These are phyloP conservation scores for Siphamia tubifer DNA, from an alignment of 2,113 vertebrate species.

Conservation along the genomic window DNA sequence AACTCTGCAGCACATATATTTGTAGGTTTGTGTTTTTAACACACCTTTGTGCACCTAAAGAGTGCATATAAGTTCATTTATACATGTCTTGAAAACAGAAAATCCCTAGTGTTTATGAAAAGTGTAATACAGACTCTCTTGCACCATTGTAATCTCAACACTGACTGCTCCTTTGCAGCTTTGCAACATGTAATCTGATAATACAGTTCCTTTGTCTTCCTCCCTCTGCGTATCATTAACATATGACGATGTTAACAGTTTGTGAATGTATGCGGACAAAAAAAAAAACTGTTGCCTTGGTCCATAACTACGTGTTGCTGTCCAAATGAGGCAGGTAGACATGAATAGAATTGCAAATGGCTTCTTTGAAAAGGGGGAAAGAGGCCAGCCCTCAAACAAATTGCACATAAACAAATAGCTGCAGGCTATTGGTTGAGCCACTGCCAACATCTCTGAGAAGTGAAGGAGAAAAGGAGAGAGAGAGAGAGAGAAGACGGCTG, in stretches of 20 bases:
- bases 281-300: constrained; percentile 17
- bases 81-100: too few relatives aligned
- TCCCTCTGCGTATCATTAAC: constrained; percentile 20
- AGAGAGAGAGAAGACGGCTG: constrained; percentile 18
- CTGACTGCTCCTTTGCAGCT: background rate
- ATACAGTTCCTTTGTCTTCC: background rate
- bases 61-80: background rate
- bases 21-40: background rate
- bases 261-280: constrained; percentile 12
- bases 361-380: constrained; percentile 50
- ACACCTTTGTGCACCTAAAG: background rate
- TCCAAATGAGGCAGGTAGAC: constrained; percentile 56
- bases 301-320: constrained; percentile 21
- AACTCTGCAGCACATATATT: constrained; percentile 28
- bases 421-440: constrained; percentile 37
- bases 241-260: constrained; percentile 21
- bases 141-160: background rate
- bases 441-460: constrained; percentile 45
- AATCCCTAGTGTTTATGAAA: background rate
- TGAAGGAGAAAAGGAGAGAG: constrained; percentile 13
- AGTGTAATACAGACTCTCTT: background rate
- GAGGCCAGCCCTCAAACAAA: constrained; percentile 60
- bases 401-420: constrained; percentile 65
- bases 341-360: constrained; percentile 69
- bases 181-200: constrained; percentile 3